These are phyloP conservation scores for Rhynchotus rufescens DNA, from an alignment of 2,797 vertebrate genomes.

Conservation along the genomic window DNA sequence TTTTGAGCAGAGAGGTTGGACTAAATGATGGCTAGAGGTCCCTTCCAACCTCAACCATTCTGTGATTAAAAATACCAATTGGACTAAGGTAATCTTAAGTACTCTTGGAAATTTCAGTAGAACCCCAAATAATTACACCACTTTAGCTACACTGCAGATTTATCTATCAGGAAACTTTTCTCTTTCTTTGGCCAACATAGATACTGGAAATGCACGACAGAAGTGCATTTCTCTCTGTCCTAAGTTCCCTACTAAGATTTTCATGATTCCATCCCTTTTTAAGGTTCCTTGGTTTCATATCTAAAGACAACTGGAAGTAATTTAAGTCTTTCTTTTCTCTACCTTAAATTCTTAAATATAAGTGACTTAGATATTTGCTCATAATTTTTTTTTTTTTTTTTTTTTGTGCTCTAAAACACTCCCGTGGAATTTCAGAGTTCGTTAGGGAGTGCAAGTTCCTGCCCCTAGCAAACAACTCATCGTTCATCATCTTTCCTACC, in stretches of 20 bases:
- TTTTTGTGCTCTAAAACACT: neutral
- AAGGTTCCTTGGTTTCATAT: neutral
- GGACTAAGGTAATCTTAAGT: accelerated
- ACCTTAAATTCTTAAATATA: neutral
- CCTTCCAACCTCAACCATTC: no score
- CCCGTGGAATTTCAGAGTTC: neutral
- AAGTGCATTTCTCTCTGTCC: neutral
- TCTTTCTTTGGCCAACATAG: accelerated
- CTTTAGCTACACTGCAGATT: neutral
- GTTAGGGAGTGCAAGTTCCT: neutral
- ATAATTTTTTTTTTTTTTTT: no score
- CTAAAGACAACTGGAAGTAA: neutral
- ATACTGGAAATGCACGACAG: neutral
- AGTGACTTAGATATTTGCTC: neutral
- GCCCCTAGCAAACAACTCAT: neutral
- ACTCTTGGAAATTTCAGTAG: neutral
- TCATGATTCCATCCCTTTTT: neutral
- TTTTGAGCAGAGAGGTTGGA: no score
- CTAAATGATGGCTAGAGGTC: no score
- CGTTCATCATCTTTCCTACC: neutral
- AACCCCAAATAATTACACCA: neutral
- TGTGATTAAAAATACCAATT: neutral
- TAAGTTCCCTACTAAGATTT: neutral
- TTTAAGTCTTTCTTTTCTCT: neutral
- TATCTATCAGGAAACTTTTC: neutral